Evolutionary conservation across 2,888 invertebrate genomes (phyloP), one percentile per base, ranked within the genome.

Genomic region (Cryptocheilus praepositus): DNA sequence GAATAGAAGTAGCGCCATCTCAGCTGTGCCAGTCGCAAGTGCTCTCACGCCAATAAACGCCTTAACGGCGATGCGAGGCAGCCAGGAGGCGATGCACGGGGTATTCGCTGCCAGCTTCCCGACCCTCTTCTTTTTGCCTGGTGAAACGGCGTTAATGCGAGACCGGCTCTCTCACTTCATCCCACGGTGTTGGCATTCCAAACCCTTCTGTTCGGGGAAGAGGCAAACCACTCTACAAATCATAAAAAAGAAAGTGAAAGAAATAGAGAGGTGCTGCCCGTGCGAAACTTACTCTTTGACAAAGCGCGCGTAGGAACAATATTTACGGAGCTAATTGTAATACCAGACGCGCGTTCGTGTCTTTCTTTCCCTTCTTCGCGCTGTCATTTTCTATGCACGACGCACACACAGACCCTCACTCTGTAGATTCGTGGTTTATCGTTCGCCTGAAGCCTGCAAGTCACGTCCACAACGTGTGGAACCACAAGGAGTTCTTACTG

Each of bases 301-400:
- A 52, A 44, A 43, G 56, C 60, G 19, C 57, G 22, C 22, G 54
- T 15, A 36, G 61, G 18, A 44, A 56, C 45, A 68, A 71, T 72
- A 78, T 78, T 76, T 76, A 74, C 74, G 70, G 72, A 79, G 76
- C 78, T 68, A 71, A 76, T 78, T 55, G 67, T 71, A 69, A 71
- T 69, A 64, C 58, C 18, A 49, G 43, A 16, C 43, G 16, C 25
- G 36, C 21, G 18, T 51, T 18, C 64, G 22, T 28, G 28, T 16
- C 25, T 22, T 43, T 43, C 49, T 61, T 46, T 13, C 43, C n/a
- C 54, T 7, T 11, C 36, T 28, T 28, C 28, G 28, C 7, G 7
- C 28, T 7, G 8, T 36, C 36, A 36, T 1, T 36, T 7, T 11
- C 36, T 36, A 36, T 36, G 3, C 36, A 1, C 36, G 11, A n/a